These are phyloP conservation scores for Neosilurus mollespiculum DNA, from an alignment of 2,797 vertebrate species.

Conservation along the genomic window DNA sequence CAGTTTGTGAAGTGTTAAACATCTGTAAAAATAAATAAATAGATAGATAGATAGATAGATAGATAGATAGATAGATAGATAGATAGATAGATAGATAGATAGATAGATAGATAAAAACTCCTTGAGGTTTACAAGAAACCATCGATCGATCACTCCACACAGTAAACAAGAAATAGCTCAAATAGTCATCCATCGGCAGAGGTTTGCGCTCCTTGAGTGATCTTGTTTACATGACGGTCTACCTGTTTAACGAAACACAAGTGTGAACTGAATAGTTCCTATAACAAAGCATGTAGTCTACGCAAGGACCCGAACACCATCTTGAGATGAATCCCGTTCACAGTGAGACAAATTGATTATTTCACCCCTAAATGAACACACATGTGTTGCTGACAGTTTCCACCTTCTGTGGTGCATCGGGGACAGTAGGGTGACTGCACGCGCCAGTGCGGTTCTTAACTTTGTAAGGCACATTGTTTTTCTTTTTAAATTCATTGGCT, in stretches of 20 bases:
- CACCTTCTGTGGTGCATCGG: slow-evolving; percentile 23
- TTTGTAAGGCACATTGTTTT: neutral
- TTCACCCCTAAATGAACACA: neutral
- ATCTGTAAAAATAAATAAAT: too few relatives aligned
- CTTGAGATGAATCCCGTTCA: neutral
- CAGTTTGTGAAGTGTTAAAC: too few relatives aligned
- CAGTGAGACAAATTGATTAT: neutral
- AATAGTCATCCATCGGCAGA: too few relatives aligned
- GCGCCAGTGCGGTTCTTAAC: neutral
- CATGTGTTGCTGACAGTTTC: neutral
- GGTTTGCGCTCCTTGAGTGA: too few relatives aligned
- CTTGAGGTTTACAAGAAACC: too few relatives aligned
- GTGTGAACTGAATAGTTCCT: neutral
- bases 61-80: too few relatives aligned
- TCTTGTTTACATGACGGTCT: neutral
- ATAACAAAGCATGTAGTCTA: neutral
- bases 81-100: too few relatives aligned
- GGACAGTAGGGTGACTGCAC: slow-evolving; percentile 2
- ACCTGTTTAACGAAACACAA: neutral
- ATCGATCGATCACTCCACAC: too few relatives aligned
- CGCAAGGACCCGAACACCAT: neutral
- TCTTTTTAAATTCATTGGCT: slow-evolving; percentile 11
- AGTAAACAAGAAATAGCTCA: too few relatives aligned
- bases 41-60: too few relatives aligned
- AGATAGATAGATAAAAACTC: too few relatives aligned